phyloP scores from a whole-genome alignment of 2,113 vertebrate species.

The Misgurnus mizolepis region DNA sequence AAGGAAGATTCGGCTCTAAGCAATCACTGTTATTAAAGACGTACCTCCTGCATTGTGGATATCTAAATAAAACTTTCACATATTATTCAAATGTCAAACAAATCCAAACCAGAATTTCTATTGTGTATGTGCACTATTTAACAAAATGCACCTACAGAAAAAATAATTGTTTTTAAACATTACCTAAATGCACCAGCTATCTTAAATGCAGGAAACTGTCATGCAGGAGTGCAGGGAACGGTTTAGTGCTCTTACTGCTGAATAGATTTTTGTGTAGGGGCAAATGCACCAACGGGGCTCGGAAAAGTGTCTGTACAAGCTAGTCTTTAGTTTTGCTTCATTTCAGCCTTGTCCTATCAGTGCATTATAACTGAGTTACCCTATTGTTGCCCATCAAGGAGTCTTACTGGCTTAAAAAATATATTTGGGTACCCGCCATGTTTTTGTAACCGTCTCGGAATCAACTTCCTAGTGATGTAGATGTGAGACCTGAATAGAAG shows the following conservation, averaged over 20 bases:
- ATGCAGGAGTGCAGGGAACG: constrained; percentile 3
- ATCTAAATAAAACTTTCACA: not conserved
- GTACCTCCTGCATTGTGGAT: constrained; percentile 9
- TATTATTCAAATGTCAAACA: not conserved
- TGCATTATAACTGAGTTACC: not conserved
- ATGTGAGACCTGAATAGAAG: constrained; percentile 10
- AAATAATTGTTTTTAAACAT: not conserved
- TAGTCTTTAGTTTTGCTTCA: not conserved
- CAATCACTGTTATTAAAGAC: not conserved
- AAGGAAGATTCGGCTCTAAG: not conserved
- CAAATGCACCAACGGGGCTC: constrained; percentile 36
- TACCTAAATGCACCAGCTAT: not conserved
- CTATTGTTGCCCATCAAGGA: no score
- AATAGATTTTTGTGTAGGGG: not conserved
- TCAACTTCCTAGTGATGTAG: not conserved
- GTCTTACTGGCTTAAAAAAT: not conserved
- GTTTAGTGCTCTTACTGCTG: not conserved
- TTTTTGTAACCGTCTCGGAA: not conserved
- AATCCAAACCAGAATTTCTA: not conserved
- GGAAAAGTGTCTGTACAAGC: not conserved
- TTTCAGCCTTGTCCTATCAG: not conserved
- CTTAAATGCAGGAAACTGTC: constrained; percentile 32
- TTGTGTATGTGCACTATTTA: not conserved
- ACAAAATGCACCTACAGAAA: not conserved
- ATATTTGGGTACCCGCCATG: not conserved